Percentiles rank a stretch among this genome's conserved stretches.
These are phyloP conservation scores for Micromussa lordhowensis DNA, from an alignment of 92 coral and sea anemone species.

Conservation along the genomic window DNA sequence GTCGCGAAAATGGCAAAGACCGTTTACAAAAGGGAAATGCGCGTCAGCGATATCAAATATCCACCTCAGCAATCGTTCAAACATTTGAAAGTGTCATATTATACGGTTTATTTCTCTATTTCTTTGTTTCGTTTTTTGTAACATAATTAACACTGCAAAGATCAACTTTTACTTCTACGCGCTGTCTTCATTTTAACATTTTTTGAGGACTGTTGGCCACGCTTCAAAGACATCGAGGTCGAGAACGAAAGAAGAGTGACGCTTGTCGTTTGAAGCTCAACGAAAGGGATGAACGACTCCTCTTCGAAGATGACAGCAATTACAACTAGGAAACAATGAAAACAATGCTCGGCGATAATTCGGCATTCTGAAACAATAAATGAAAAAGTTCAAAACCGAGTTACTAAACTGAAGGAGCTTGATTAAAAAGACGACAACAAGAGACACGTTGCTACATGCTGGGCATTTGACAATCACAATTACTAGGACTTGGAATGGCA, in stretches of 20 bases:
- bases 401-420: slow-evolving; percentile 34
- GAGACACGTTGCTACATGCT: neutral
- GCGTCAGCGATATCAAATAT: no score
- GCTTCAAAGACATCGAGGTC: neutral
- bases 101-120: no score
- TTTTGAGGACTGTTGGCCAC: neutral
- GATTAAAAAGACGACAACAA: neutral
- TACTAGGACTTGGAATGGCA: slow-evolving; percentile 31
- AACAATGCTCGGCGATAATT: slow-evolving; percentile 12
- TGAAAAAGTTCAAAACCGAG: slow-evolving; percentile 15
- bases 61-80: no score
- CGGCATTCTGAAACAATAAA: slow-evolving; percentile 20
- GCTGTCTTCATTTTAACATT: neutral
- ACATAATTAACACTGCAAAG: no score
- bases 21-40: no score
- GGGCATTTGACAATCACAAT: slow-evolving; percentile 10
- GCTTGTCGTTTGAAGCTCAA: slow-evolving; percentile 7
- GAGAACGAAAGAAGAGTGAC: slow-evolving; percentile 4
- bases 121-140: no score
- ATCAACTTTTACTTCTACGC: neutral
- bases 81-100: no score
- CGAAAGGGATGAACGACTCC: neutral
- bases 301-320: neutral
- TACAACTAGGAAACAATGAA: neutral
- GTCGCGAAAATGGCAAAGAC: no score